A percentile compares a stretch with the other conserved stretches of the same genome.
Conservation (phyloP, 2,113 vertebrate genomes). For the Bucco capensis region DNA sequence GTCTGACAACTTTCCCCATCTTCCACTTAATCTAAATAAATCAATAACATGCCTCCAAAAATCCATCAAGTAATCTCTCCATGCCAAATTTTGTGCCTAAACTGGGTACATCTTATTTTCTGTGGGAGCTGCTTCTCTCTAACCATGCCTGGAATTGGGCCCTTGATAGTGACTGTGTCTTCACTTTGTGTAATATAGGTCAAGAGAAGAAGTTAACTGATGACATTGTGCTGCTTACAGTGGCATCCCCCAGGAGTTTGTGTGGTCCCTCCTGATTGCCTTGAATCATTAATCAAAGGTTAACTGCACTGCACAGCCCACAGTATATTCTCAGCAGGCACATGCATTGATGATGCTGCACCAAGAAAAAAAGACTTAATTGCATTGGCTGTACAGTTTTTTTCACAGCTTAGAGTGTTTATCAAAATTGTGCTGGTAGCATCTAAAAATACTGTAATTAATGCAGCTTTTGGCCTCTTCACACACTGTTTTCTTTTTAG, state of each 20-base stretch:
- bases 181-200: conserved; percentile 37
- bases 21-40: neutral
- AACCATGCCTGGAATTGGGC: neutral
- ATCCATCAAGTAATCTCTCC: neutral
- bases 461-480: conserved; percentile 57
- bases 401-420: conserved; percentile 45
- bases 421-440: conserved; percentile 59
- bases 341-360: conserved; percentile 34
- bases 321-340: conserved; percentile 18
- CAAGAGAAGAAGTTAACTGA: conserved; percentile 49
- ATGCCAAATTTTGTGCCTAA: neutral
- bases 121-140: neutral
- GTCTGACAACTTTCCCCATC: neutral
- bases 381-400: conserved; percentile 18
- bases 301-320: neutral
- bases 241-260: conserved; percentile 7
- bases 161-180: neutral
- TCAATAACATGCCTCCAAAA: neutral
- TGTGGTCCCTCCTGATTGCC: conserved; percentile 27
- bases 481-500: conserved; percentile 36
- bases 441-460: conserved; percentile 68
- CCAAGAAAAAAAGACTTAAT: conserved; percentile 40
- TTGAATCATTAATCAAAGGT: conserved; percentile 50
- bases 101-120: neutral
- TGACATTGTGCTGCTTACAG: neutral